A percentile compares a stretch with the other conserved stretches of the same genome.
Conservation (phyloP, 35 echinoderm and acorn worm species). For the Lytechinus pictus region DNA sequence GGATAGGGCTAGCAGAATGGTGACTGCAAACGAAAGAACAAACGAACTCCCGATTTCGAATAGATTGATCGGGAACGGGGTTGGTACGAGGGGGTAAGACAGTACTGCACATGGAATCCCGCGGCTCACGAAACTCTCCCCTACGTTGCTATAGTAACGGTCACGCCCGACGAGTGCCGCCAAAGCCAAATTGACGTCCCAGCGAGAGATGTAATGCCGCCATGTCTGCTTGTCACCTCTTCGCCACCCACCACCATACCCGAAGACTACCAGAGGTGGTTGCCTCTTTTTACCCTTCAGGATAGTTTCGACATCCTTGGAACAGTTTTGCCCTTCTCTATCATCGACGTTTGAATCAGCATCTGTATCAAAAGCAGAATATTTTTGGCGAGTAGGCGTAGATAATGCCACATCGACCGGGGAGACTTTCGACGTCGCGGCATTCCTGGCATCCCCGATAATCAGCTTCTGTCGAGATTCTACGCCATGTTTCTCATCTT, state of each 20-base stretch:
- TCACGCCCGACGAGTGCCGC: background rate
- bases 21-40: background rate
- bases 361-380: background rate
- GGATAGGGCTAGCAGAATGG: background rate
- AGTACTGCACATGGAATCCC: slow-evolving; percentile 35
- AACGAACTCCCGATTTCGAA: slow-evolving; percentile 36
- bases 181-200: slow-evolving; percentile 37
- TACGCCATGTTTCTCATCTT: background rate
- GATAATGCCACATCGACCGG: background rate
- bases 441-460: background rate
- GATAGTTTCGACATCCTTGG: background rate
- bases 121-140: slow-evolving; percentile 29
- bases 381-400: background rate
- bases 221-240: slow-evolving; percentile 39
- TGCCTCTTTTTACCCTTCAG: background rate
- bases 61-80: slow-evolving; percentile 13
- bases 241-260: slow-evolving; percentile 47
- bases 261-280: slow-evolving; percentile 44
- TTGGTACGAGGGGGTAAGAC: slow-evolving; percentile 41
- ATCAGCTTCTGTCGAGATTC: background rate
- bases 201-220: slow-evolving; percentile 38
- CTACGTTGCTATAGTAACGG: slow-evolving; percentile 33
- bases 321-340: background rate
- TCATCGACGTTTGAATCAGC: background rate
- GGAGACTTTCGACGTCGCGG: background rate